These are phyloP conservation scores for Acestrorhynchus altus DNA, from an alignment of 2,797 vertebrate genomes.

Conservation along the genomic window DNA sequence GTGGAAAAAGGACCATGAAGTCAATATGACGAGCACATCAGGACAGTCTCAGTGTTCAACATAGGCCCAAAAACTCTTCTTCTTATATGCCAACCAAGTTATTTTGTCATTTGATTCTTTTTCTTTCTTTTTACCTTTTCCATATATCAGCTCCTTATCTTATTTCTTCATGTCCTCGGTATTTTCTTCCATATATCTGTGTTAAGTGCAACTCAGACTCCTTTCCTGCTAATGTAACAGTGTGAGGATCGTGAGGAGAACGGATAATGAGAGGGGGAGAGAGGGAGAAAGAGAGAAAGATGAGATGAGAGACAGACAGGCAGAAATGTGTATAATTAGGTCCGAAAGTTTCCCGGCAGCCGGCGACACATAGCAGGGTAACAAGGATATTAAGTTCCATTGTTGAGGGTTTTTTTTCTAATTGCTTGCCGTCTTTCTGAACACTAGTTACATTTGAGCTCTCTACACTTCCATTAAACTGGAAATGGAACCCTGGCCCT, in stretches of 20 bases:
- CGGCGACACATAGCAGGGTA: slow-evolving; percentile 76
- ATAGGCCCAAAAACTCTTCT: slow-evolving; percentile 13
- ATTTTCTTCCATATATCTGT: slow-evolving; percentile 67
- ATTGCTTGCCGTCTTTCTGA: slow-evolving; percentile 71
- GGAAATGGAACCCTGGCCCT: slow-evolving; percentile 54
- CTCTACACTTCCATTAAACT: slow-evolving; percentile 70
- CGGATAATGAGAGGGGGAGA: slow-evolving; percentile 73
- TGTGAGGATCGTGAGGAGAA: slow-evolving; percentile 66
- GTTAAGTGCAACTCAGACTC: slow-evolving; percentile 79
- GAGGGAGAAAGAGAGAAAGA: slow-evolving; percentile 22
- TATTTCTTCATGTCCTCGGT: slow-evolving; percentile 28
- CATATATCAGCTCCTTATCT: slow-evolving; percentile 31
- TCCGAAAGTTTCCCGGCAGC: slow-evolving; percentile 80
- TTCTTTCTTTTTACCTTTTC: slow-evolving; percentile 35
- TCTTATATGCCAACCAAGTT: neutral
- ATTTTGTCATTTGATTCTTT: slow-evolving; percentile 4
- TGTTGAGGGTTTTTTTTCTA: slow-evolving; percentile 62
- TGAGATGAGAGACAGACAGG: slow-evolving; percentile 79
- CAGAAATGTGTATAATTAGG: slow-evolving; percentile 87
- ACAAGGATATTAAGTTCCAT: slow-evolving; percentile 82
- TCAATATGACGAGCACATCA: slow-evolving; percentile 35
- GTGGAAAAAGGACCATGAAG: slow-evolving; percentile 27
- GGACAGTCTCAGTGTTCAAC: neutral
- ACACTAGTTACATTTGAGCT: slow-evolving; percentile 71
- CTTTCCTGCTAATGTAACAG: slow-evolving; percentile 81